Evolutionary conservation across 2,888 invertebrate genomes (phyloP).

Genomic region (Drosophila setosimentum): DNA sequence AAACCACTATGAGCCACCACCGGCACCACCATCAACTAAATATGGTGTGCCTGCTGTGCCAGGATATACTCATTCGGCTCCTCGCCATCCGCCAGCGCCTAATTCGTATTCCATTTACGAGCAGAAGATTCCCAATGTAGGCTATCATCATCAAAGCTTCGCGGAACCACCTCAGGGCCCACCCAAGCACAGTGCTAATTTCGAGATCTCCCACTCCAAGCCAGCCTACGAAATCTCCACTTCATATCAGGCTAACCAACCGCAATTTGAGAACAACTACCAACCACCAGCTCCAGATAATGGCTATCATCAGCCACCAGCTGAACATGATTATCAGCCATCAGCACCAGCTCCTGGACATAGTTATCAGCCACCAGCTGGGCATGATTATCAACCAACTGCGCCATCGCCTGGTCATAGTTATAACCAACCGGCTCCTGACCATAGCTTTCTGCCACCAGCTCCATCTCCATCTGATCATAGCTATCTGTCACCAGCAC

Average conservation of each 20-base stretch:
- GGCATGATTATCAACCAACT: conserved; percentile 9
- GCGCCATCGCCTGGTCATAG: conserved; percentile 1
- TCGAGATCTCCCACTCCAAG: conserved; percentile 81
- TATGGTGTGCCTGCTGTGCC: conserved; percentile 27
- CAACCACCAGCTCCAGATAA: conserved; percentile 44
- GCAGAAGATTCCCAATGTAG: conserved; percentile 74
- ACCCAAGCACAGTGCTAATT: conserved; percentile 48
- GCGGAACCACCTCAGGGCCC: conserved; percentile 74
- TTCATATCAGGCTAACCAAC: conserved; percentile 51
- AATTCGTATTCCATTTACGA: conserved; percentile 72
- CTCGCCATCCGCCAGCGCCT: conserved; percentile 28
- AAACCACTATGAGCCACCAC: conserved; percentile 49
- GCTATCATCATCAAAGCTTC: conserved; percentile 75
- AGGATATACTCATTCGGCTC: conserved; percentile 9
- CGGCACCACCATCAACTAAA: conserved; percentile 15
- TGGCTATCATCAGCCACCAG: conserved; percentile 11
- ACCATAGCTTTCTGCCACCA: background rate
- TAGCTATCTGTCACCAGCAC: background rate
- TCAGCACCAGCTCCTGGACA: conserved; percentile 5
- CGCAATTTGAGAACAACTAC: conserved; percentile 47
- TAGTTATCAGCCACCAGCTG: conserved; percentile 9
- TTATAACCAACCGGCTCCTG: background rate
- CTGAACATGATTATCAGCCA: conserved; percentile 21
- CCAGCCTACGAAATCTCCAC: conserved; percentile 79
- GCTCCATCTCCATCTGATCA: background rate